Conservation (phyloP, 2,113 vertebrate species). For the Corythoichthys haematopterus region DNA sequence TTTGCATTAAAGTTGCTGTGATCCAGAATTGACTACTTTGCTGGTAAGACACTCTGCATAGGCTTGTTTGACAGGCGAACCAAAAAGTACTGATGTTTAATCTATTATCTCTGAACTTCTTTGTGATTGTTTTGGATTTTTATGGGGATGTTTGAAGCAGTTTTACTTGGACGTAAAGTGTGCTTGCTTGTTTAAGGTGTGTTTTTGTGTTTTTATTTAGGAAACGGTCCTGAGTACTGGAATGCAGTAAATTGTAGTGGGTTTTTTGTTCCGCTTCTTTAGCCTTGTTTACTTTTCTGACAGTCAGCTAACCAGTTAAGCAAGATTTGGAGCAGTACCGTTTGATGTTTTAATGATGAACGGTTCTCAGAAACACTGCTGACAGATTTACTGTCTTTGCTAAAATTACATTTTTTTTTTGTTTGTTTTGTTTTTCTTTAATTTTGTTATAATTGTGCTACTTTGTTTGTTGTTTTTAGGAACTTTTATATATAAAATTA, state of each 20-base stretch:
- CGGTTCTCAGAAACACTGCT: constrained; percentile 29
- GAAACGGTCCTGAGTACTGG: background rate
- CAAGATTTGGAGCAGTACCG: constrained; percentile 29
- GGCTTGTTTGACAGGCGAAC: constrained; percentile 6
- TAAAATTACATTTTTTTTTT: background rate
- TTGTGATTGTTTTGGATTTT: background rate
- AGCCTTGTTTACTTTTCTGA: constrained; percentile 55
- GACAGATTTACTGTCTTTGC: constrained; percentile 23
- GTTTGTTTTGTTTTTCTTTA: no score
- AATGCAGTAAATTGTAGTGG: background rate
- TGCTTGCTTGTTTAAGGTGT: constrained; percentile 7
- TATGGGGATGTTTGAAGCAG: background rate
- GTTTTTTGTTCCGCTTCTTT: constrained; percentile 12
- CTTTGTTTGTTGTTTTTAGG: background rate
- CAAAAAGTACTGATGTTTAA: constrained; percentile 12
- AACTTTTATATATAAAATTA: background rate
- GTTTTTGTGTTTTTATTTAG: background rate
- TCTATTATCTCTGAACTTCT: background rate
- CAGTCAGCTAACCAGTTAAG: constrained; percentile 52
- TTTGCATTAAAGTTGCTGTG: constrained; percentile 22
- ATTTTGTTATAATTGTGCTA: background rate
- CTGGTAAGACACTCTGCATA: background rate
- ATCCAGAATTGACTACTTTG: constrained; percentile 23
- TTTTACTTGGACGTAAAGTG: background rate
- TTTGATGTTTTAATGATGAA: constrained; percentile 33